A percentile compares a stretch with the other conserved stretches of the same genome.
Evolutionary conservation across 2,888 invertebrate genomes (phyloP).

Genomic region (Mechanitis messenoides): DNA sequence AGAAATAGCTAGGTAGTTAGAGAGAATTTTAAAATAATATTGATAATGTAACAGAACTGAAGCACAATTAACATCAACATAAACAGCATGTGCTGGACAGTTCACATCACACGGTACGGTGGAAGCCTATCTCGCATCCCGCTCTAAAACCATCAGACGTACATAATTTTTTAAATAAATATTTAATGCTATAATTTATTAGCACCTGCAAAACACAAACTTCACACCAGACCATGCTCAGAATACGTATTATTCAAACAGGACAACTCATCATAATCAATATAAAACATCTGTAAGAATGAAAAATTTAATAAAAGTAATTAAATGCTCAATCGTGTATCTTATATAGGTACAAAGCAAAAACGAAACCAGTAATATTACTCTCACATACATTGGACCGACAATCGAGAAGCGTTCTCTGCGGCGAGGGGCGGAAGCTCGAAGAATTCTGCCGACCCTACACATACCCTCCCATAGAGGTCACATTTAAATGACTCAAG

Average conservation of each 20-base stretch:
- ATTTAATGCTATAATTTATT: constrained; percentile 15
- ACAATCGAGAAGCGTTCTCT: constrained; percentile 7
- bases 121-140: neutral
- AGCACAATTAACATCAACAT: constrained; percentile 67
- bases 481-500: neutral
- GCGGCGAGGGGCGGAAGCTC: constrained; percentile 7
- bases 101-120: constrained; percentile 26
- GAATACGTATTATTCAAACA: constrained; percentile 13
- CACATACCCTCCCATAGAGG: neutral
- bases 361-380: constrained; percentile 19
- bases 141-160: neutral
- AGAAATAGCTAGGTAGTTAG: constrained; percentile 61
- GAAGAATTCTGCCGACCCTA: neutral
- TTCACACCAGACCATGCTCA: constrained; percentile 9
- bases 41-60: constrained; percentile 68
- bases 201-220: constrained; percentile 20
- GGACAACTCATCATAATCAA: constrained; percentile 12
- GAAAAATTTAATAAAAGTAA: constrained; percentile 17
- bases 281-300: constrained; percentile 14
- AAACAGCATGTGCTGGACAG: constrained; percentile 56
- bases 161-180: constrained; percentile 2
- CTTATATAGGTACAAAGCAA: constrained; percentile 38
- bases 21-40: constrained; percentile 54
- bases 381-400: neutral
- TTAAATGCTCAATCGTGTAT: constrained; percentile 29